Conservation (phyloP, 2,888 invertebrate species). For the Eudasyphora cyanicolor region DNA sequence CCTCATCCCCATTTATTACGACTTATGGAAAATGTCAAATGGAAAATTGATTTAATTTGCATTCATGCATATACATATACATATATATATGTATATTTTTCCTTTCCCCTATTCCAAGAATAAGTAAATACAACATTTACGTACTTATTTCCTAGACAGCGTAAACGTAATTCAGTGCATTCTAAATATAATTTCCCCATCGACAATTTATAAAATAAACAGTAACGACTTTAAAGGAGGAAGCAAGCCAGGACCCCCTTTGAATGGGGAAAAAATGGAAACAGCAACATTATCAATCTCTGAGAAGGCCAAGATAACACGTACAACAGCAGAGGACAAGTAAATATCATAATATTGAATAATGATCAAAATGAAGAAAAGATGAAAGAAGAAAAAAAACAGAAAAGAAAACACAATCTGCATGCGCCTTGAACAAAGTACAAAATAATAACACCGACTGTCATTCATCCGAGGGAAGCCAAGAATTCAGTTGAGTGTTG, state of each 20-base stretch:
- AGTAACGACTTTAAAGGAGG: background rate
- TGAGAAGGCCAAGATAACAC: slow-evolving; percentile 20
- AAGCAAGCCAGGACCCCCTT: background rate
- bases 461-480: slow-evolving; percentile 47
- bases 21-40: background rate
- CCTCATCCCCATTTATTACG: background rate
- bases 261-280: too few species aligned
- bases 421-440: slow-evolving; percentile 47
- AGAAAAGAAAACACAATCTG: slow-evolving; percentile 14
- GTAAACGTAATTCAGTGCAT: slow-evolving; percentile 45
- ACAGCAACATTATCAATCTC: slow-evolving; percentile 38
- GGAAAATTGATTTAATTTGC: background rate
- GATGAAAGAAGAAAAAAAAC: background rate
- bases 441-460: slow-evolving; percentile 58
- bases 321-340: slow-evolving; percentile 1
- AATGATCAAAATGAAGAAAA: slow-evolving; percentile 55
- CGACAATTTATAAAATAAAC: slow-evolving; percentile 19
- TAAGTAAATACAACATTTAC: slow-evolving; percentile 8
- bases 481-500: too few species aligned
- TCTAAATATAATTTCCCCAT: slow-evolving; percentile 58
- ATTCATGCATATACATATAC: background rate
- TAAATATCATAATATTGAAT: slow-evolving; percentile 64
- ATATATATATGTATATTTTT: too few species aligned
- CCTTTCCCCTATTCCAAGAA: background rate
- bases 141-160: background rate